phyloP scores from a whole-genome alignment of 2,797 vertebrate species.

The Gobio occitaniae region DNA sequence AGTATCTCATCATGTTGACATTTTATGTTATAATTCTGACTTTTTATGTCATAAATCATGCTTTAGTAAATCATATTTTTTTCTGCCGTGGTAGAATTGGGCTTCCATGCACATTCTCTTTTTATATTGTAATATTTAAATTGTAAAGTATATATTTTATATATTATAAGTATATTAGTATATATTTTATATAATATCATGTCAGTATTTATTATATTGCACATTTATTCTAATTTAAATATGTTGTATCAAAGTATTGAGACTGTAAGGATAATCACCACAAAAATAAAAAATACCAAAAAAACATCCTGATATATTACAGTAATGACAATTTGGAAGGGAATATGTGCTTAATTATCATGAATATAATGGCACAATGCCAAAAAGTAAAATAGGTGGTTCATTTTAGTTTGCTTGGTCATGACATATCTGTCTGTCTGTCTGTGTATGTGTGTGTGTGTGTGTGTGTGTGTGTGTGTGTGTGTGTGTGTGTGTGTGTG shows the following conservation, averaged over 20 bases:
- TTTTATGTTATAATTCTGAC: not conserved
- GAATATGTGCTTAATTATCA: not conserved
- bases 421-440: not conserved
- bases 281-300: too few relatives aligned
- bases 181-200: not conserved
- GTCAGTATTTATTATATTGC: not conserved
- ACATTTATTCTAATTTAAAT: not conserved
- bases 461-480: conserved; percentile 10
- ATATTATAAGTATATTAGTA: not conserved
- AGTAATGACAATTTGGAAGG: not conserved
- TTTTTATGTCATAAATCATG: not conserved
- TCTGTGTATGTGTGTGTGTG: not conserved
- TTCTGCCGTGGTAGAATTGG: fast-evolving
- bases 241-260: not conserved
- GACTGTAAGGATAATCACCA: not conserved
- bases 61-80: not conserved
- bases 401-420: not conserved
- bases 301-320: not conserved
- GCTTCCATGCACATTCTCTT: not conserved
- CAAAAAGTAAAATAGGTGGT: not conserved
- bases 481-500: not conserved
- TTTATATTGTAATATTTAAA: not conserved
- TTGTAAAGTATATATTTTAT: not conserved
- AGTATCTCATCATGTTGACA: not conserved
- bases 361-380: not conserved